Base-by-base conservation (phyloP, 2,888 invertebrate species). In the Meta bourneti region DNA sequence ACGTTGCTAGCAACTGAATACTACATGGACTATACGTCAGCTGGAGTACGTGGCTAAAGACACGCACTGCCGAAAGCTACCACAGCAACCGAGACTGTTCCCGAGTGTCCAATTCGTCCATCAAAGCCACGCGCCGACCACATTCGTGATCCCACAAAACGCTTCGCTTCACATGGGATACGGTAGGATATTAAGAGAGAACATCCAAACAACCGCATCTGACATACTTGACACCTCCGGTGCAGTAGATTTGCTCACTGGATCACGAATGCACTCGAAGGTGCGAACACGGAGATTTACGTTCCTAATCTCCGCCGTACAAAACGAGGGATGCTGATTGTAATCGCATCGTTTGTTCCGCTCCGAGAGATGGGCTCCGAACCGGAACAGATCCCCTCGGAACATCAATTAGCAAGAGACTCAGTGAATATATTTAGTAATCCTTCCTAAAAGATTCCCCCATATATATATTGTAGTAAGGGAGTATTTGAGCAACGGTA, bases 271-370 rank as follows among this genome's bases (percentile, higher is more conserved):
- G 16, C 80, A n/a, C 54, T n/a, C 71, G n/a, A 20, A 61, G 13
- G n/a, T 82, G 49, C 19, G 75, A 75, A 75, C 75, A 75, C 75
- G 48, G 48, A 16, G 51, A 49, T 52, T 52, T 51, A 13, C n/a
- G 82, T 72, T 82, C 52, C 20, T 82, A 72, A 72, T 72, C 82
- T 70, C 11, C 82, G 51, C 70, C 54, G 13, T 34, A 13, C 69
- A 81, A 71, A 52, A 75, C 75, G 52, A 61, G 61, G 61, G 11
- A 11, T 16, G 9, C 13, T 16, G 61, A 61, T 61, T 16, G 61
- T 16, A 61, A 61, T 61, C 61, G 11, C 34, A 4, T 34, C 34
- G 34, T 34, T 34, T 34, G 61, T 61, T 61, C 61, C 61, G 61
- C 61, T 61, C 61, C 9, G 61, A 16, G 13, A 16, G 16, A 9